Base-by-base conservation (phyloP, 2,888 invertebrate species). In the Tridacna crocea region DNA sequence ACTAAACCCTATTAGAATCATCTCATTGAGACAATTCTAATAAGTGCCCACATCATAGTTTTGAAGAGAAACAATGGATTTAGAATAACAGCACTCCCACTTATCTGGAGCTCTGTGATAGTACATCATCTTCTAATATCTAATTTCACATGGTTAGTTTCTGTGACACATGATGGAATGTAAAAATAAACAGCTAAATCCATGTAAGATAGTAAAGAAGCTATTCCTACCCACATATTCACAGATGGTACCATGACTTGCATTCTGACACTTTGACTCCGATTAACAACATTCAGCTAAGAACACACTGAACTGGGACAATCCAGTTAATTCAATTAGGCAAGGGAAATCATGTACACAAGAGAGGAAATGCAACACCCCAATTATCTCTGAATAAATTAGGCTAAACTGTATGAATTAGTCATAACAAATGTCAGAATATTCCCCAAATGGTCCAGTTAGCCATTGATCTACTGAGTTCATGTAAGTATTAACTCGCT, bases 341-440 rank as follows among this genome's bases (percentile, higher is more conserved):
- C 70, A 70, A 70, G 22, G 26, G 70, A 19, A 51, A 70, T 19
- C 70, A 70, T 51, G 48, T 48, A 51, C 48, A 51, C 24, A 26
- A 36, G 36, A 51, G 26, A 48, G 51, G 70, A 70, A 70, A 70
- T 51, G 70, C 70, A 51, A 70, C 51, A 70, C 70, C 70, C 48
- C 22, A 48, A 70, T 70, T 70, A 70, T 70, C 76, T 70, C 24
- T 46, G 68, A 70, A 66, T 36, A 66, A 80, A 77, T 80, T 80
- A 80, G 77, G 55, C 27, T 55, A 80, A 77, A 68, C 73, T 76
- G 47, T 63, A 80, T 80, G 77, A 80, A 80, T 77, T 76, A 77
- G 80, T 80, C 51, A 80, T 80, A 51, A 51, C 22, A 70, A 78
- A 65, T 61, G 75, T 61, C 76, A 78, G 36, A 60, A 48, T 51